A percentile compares a stretch with the other conserved stretches of the same genome.
Conservation (phyloP, 2,797 vertebrate species). For the Acropternis orthonyx region DNA sequence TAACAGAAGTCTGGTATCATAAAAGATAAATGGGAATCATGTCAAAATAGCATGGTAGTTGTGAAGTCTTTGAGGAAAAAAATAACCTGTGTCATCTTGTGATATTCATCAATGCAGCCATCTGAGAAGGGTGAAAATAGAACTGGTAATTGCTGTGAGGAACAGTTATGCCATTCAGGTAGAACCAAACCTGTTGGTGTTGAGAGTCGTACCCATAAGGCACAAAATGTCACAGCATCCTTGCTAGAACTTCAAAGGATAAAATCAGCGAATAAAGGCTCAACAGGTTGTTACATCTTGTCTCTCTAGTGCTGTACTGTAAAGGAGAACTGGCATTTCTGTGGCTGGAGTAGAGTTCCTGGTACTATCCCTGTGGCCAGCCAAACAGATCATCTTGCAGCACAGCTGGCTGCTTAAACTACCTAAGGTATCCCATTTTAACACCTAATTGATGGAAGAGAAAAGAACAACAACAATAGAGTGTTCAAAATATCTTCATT, state of each 20-base stretch:
- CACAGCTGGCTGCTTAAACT: background rate
- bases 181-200: slow-evolving; percentile 4
- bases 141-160: slow-evolving; percentile 12
- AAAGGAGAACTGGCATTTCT: background rate
- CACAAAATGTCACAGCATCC: background rate
- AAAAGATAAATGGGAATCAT: background rate
- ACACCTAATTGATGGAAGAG: background rate
- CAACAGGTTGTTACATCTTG: background rate
- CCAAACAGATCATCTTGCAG: background rate
- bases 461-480: background rate
- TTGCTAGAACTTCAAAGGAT: slow-evolving; percentile 17
- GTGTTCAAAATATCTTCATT: background rate
- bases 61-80: slow-evolving; percentile 30
- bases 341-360: background rate
- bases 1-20: background rate
- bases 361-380: background rate
- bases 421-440: background rate
- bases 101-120: slow-evolving; percentile 18
- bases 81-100: slow-evolving; percentile 11
- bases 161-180: slow-evolving; percentile 4
- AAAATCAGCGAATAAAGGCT: background rate
- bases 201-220: background rate
- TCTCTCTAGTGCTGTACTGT: background rate
- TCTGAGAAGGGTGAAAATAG: slow-evolving; percentile 28
- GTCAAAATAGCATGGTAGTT: slow-evolving; percentile 11